phyloP scores from a whole-genome alignment of 2,888 invertebrate species.

The Caenorhabditis imperialis region DNA sequence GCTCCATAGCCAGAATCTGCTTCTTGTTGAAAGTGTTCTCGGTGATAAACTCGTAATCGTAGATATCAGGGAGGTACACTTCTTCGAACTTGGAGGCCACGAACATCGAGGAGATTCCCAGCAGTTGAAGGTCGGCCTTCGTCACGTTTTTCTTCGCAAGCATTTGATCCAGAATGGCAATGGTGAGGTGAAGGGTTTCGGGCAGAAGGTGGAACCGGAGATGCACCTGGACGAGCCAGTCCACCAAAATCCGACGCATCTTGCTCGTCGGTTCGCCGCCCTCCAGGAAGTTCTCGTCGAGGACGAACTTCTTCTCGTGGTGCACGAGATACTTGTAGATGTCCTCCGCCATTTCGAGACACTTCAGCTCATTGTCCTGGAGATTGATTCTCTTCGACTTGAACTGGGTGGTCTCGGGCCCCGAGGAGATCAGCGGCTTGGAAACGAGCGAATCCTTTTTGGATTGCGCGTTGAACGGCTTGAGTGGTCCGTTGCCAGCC shows the following conservation, averaged over 20 bases:
- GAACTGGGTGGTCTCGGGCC: conserved; percentile 3
- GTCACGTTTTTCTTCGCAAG: conserved; percentile 83
- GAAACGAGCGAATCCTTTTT: conserved; percentile 6
- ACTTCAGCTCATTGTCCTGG: conserved; percentile 43
- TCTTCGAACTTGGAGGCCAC: conserved; percentile 96
- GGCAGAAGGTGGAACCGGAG: conserved; percentile 86
- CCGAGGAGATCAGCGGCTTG: conserved; percentile 11
- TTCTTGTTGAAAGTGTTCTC: conserved; percentile 88
- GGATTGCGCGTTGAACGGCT: conserved; percentile 26
- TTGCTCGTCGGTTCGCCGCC: conserved; percentile 82
- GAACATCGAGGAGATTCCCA: conserved; percentile 82
- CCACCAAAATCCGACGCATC: conserved; percentile 91
- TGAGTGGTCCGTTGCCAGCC: conserved; percentile 28
- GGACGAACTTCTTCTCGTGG: conserved; percentile 51
- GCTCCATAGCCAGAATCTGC: conserved; percentile 64
- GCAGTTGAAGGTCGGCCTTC: conserved; percentile 64
- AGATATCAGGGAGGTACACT: conserved; percentile 88
- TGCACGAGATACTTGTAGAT: conserved; percentile 83
- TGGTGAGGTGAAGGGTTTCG: conserved; percentile 91
- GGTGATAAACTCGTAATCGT: conserved; percentile 91
- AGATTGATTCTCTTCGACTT: conserved; percentile 19
- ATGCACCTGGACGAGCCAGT: conserved; percentile 86
- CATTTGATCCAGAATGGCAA: conserved; percentile 91
- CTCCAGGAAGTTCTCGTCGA: conserved; percentile 47
- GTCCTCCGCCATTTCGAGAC: conserved; percentile 88